Conservation (phyloP, 2,113 vertebrate species). For the Glareola pratincola region DNA sequence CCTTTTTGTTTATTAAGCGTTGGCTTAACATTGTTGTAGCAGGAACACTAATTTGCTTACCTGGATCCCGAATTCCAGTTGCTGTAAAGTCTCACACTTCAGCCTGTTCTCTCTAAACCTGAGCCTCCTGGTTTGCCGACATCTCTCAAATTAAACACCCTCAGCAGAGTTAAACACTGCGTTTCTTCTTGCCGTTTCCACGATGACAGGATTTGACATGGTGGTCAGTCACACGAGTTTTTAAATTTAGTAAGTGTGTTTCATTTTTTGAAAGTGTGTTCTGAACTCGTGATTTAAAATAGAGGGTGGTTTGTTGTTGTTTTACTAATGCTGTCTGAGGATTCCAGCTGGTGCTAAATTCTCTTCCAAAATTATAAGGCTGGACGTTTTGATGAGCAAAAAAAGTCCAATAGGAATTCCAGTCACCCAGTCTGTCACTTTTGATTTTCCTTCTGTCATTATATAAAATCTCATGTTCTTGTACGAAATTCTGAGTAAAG, state of each 20-base stretch:
- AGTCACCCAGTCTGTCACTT: not conserved
- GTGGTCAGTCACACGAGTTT: not conserved
- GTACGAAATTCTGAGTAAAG: not conserved
- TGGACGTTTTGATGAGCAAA: not conserved
- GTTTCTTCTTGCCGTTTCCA: not conserved
- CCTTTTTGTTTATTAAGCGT: not conserved
- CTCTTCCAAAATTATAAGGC: not conserved
- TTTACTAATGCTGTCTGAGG: not conserved
- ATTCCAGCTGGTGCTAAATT: slow-evolving; percentile 30
- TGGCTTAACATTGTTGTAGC: not conserved
- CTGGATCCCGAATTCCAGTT: not conserved
- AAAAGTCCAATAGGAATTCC: not conserved
- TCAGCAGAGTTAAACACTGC: not conserved
- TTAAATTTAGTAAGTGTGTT: not conserved
- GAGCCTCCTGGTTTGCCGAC: not conserved
- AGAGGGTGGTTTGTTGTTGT: not conserved
- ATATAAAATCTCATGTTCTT: not conserved
- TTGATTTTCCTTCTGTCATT: not conserved
- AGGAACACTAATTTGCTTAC: not conserved
- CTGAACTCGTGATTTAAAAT: not conserved
- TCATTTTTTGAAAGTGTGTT: not conserved
- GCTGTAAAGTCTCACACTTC: not conserved
- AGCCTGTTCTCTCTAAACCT: not conserved
- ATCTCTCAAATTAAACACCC: not conserved
- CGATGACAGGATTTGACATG: not conserved